Percentiles rank a stretch among this genome's conserved stretches.
Evolutionary conservation across 2,113 vertebrate species (phyloP).

Genomic region (Panthera uncia): DNA sequence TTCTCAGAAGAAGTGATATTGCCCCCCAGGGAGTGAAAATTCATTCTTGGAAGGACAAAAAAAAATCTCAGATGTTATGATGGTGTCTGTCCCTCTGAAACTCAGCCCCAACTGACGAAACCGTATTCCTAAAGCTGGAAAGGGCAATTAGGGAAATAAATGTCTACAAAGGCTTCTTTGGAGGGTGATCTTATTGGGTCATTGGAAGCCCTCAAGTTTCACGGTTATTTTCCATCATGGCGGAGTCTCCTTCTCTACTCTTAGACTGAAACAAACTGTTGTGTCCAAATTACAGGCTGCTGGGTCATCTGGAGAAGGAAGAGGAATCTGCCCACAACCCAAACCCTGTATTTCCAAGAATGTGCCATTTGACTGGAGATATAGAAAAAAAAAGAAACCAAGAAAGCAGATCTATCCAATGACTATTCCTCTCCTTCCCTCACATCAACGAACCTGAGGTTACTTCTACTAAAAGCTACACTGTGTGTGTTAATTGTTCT

Average conservation of each 20-base stretch:
- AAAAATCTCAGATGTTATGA: background rate
- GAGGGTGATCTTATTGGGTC: background rate
- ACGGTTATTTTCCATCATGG: background rate
- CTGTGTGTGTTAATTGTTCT: too few relatives aligned
- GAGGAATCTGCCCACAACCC: background rate
- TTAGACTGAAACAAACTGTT: background rate
- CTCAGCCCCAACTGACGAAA: background rate
- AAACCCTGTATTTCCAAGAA: background rate
- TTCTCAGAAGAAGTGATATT: background rate
- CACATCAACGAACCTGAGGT: background rate
- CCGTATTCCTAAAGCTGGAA: background rate
- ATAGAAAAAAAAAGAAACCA: background rate
- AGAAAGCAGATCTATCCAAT: background rate
- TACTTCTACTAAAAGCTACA: background rate
- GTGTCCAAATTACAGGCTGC: too few relatives aligned
- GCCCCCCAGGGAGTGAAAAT: background rate
- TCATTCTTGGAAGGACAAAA: background rate
- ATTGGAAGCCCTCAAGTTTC: background rate
- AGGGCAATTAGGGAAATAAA: background rate
- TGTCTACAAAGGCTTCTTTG: background rate
- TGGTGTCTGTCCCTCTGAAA: background rate
- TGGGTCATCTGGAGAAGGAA: background rate
- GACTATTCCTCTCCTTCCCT: background rate
- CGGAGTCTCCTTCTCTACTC: background rate
- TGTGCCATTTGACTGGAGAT: background rate